phyloP scores from a whole-genome alignment of 2,113 vertebrate species.

The Lasiurus cinereus region DNA sequence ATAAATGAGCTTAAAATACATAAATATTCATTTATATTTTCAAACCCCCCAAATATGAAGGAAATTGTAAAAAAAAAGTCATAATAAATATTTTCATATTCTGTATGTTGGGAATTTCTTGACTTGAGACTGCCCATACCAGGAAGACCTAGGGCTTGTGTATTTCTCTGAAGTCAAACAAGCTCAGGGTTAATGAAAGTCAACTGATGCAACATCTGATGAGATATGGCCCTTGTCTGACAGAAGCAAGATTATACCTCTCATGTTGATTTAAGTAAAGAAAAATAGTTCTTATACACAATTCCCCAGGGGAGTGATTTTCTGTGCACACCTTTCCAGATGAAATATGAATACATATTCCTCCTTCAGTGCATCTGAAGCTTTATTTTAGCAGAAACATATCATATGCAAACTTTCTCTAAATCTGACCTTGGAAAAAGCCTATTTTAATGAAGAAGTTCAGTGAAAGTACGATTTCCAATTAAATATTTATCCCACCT shows the following conservation, averaged over 20 bases:
- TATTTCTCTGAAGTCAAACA: conserved; percentile 46
- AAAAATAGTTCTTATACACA: conserved; percentile 70
- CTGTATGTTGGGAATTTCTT: background rate
- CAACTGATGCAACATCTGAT: background rate
- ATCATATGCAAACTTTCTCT: conserved; percentile 45
- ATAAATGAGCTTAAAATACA: background rate
- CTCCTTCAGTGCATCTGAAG: background rate
- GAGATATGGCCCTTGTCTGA: conserved; percentile 68
- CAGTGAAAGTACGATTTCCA: background rate
- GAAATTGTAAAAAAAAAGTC: background rate
- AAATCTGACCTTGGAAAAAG: conserved; percentile 59
- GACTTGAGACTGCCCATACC: background rate
- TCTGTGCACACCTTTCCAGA: conserved; percentile 44
- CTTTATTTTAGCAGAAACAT: conserved; percentile 28
- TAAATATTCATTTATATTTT: background rate
- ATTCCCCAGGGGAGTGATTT: conserved; percentile 24
- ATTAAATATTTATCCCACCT: background rate
- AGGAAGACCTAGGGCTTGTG: background rate
- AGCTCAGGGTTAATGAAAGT: conserved; percentile 24
- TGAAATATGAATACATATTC: conserved; percentile 52
- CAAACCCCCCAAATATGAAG: background rate
- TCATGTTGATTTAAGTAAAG: conserved; percentile 75
- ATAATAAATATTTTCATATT: background rate
- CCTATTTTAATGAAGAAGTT: background rate
- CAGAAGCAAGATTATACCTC: conserved; percentile 69